Evolutionary conservation across 1,140 invertebrate species (phyloP).

Genomic region (Aradophagus sp.): DNA sequence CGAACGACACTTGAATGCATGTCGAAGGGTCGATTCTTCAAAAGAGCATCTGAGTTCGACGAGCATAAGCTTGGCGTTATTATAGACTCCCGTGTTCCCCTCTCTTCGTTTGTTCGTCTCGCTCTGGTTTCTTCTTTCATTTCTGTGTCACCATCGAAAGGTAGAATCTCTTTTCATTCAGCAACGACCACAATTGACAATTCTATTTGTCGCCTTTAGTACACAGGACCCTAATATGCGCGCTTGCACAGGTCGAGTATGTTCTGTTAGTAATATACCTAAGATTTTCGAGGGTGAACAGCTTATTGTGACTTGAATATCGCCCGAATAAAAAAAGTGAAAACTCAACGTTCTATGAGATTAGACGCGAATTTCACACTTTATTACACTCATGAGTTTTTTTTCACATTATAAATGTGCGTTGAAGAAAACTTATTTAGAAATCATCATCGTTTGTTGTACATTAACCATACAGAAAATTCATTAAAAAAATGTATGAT

Average conservation of each 20-base stretch:
- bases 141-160: slow-evolving; percentile 27
- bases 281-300: slow-evolving; percentile 54
- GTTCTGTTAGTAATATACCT: slow-evolving; percentile 53
- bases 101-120: slow-evolving; percentile 10
- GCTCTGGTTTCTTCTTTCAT: slow-evolving; percentile 20
- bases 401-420: background rate
- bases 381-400: slow-evolving; percentile 29
- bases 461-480: too few relatives aligned
- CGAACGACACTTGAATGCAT: slow-evolving; percentile 71
- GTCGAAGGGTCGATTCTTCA: slow-evolving; percentile 69
- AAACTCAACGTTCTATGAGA: slow-evolving; percentile 32
- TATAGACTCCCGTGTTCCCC: slow-evolving; percentile 61
- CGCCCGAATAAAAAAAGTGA: slow-evolving; percentile 52
- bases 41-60: slow-evolving; percentile 69
- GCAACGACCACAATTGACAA: slow-evolving; percentile 60
- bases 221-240: slow-evolving; percentile 49
- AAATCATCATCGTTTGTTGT: too few relatives aligned
- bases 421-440: background rate
- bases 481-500: too few relatives aligned
- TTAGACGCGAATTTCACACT: slow-evolving; percentile 46
- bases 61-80: slow-evolving; percentile 62
- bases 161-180: slow-evolving; percentile 42
- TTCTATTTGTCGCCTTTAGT: slow-evolving; percentile 58
- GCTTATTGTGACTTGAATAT: slow-evolving; percentile 53
- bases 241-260: slow-evolving; percentile 54